phyloP scores from a whole-genome alignment of 92 coral and sea anemone genomes.

The Pocillopora meandrina region DNA sequence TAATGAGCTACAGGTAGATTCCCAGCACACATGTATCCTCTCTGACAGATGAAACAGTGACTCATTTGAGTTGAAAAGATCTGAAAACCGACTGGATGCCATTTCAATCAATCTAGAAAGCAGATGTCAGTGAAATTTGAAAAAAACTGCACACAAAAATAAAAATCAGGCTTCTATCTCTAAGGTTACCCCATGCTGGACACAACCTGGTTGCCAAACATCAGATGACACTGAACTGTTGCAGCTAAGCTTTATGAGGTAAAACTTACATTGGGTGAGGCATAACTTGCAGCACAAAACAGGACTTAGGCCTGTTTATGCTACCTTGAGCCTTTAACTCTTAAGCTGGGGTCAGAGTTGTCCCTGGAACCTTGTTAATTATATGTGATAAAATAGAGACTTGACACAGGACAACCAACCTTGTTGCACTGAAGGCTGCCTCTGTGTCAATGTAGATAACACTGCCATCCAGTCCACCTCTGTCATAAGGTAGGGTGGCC shows the following conservation, averaged over 20 bases:
- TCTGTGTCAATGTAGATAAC: conserved; percentile 95
- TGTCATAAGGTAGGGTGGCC: conserved; percentile 71
- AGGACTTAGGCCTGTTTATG: too few species aligned
- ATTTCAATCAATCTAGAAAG: conserved; percentile 79
- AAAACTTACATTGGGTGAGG: too few species aligned
- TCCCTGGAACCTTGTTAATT: not conserved
- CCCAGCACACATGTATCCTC: conserved; percentile 90
- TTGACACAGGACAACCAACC: conserved; percentile 44
- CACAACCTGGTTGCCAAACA: too few species aligned
- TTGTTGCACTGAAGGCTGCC: conserved; percentile 92
- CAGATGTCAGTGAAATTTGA: not conserved
- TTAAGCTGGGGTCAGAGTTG: too few species aligned
- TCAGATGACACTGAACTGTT: too few species aligned
- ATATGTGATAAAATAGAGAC: not conserved
- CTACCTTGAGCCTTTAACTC: too few species aligned
- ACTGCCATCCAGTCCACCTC: conserved; percentile 79
- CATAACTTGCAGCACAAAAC: too few species aligned
- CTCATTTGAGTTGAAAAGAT: conserved; percentile 59
- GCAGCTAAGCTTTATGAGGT: too few species aligned
- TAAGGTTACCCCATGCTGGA: too few species aligned
- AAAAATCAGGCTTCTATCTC: too few species aligned
- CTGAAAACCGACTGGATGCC: conserved; percentile 82
- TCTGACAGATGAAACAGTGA: conserved; percentile 64
- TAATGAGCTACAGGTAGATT: conserved; percentile 84
- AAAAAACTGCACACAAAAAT: not conserved